Evolutionary conservation across 2,113 vertebrate genomes (phyloP), one percentile per base, ranked within the genome.

Genomic region (Aspiorhynchus laticeps): DNA sequence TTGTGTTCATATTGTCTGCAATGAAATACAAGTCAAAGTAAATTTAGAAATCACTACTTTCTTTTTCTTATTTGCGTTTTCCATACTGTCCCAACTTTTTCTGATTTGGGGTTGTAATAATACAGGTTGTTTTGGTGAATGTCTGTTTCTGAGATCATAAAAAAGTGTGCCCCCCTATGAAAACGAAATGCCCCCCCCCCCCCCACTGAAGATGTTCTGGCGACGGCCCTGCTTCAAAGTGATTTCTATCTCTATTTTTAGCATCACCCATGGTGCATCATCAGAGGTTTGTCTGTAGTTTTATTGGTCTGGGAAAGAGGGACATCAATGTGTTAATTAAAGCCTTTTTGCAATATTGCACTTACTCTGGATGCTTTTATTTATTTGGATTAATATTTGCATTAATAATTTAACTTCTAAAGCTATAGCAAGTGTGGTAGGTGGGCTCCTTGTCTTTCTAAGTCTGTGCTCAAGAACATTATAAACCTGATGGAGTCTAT

Each of bases 381-480:
- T 88, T 88, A 89, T 91, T 88, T 90, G 81, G 88, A 92, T 87
- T 80, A 88, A 88, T 88, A 87, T 73, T 63, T 33, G 80, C 86
- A 85, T 89, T 91, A 88, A 88, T 87, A 83, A 69, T 86, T 56
- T 85, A 78, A 86, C 87, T 69, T n/a, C n/a, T 41, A 36, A 26
- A 73, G 17, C 67, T 21, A 61, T 56, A 48, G 24, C 0, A 0
- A 53, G 6, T 43, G 80, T 7, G 33, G 46, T 28, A 17, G 63
- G 24, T 12, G n/a, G 24, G 51, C 26, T 59, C 24, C 51, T 28
- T 10, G 43, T 24, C 43, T 51, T n/a, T 71, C 19, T 81, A 53
- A 11, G 12, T 46, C 38, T 79, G 36, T 31, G 59, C 73, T 78
- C 33, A 63, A 65, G 24, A 24, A 59, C 53, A 51, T 87, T 71